Base-by-base conservation (phyloP, 2,888 invertebrate species). In the Drepana falcataria region DNA sequence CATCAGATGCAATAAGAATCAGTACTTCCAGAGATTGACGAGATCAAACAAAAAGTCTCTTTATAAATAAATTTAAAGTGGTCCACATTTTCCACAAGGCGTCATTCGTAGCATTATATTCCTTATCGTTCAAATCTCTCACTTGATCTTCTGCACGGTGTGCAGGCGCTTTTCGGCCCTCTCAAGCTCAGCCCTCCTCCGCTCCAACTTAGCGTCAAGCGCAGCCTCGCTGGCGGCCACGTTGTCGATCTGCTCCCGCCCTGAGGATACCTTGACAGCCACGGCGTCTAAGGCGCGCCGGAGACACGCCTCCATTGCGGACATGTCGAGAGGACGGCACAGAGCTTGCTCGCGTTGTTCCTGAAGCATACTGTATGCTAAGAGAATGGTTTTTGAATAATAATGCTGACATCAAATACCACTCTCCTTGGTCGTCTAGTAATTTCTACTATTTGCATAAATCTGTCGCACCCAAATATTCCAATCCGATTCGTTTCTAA, bases 131-230 rank as follows among this genome's bases (percentile, higher is more conserved):
- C 21, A 37, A 34, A n/a, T 6, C 41, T 61, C 79, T 76, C 64
- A 95, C 95, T 98, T 95, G 61, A 99, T 98, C 93, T 97, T 98
- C 85, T 98, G 97, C 66, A 99, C 91, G 0, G 99, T 97, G 72
- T 96, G 96, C 51, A 99, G 91, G 44, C 99, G 92, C 83, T 99
- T 99, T 81, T 97, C 96, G 63, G 97, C 97, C 53, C 99, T 92
- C 69, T 97, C 97, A 63, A 99, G 92, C 78, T 99, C 99, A 0
- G 95, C 94, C 64, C 94, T 94, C 64, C 97, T 95, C 57, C 99
- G 94, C 78, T 98, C 98, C 56, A 99, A 95, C 91, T 99, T 98
- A 6, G 95, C 94, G 73, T 97, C 98, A 2, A 99, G 91, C 61
- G 95, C 97, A 40, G 96, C 95, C 79, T 98, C 97, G 70, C 97